A percentile compares a stretch with the other conserved stretches of the same genome.
These are phyloP conservation scores for Aleiodes testaceus DNA, from an alignment of 2,888 invertebrate genomes.

Conservation along the genomic window DNA sequence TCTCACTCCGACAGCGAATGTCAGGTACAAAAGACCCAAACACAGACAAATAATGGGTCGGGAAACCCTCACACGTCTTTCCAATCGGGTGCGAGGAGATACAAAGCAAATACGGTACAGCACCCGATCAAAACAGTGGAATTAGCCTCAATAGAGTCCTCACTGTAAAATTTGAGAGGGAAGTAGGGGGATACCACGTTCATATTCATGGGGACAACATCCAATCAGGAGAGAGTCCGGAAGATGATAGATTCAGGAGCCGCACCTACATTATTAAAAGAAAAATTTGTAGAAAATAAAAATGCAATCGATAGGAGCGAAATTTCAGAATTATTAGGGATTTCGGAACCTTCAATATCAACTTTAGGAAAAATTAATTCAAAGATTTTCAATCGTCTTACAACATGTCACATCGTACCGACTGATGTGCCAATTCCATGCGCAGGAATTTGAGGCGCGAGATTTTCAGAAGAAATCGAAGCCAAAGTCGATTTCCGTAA, in stretches of 20 bases:
- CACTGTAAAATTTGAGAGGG: too few relatives aligned
- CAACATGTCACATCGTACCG: not conserved
- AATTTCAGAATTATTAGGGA: constrained; percentile 1
- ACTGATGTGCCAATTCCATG: not conserved
- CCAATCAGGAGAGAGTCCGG: not conserved
- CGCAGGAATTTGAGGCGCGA: constrained; percentile 3
- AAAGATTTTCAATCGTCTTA: not conserved
- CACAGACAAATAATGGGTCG: not conserved
- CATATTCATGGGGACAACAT: not conserved
- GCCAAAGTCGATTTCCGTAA: not conserved
- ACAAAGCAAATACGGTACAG: not conserved
- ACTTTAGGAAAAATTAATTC: too few relatives aligned
- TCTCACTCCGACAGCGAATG: not conserved
- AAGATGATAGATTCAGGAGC: constrained; percentile 11
- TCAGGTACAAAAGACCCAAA: not conserved
- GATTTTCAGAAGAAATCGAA: not conserved
- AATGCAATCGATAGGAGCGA: not conserved
- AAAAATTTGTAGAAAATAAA: constrained; percentile 1
- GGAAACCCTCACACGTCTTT: not conserved
- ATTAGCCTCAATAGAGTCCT: too few relatives aligned
- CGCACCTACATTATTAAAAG: constrained; percentile 1
- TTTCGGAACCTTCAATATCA: not conserved
- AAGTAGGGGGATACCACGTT: not conserved
- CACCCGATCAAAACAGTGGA: not conserved
- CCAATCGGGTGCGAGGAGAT: not conserved